phyloP scores from a whole-genome alignment of 2,888 invertebrate species.

The Drosophila parthenogenetica region DNA sequence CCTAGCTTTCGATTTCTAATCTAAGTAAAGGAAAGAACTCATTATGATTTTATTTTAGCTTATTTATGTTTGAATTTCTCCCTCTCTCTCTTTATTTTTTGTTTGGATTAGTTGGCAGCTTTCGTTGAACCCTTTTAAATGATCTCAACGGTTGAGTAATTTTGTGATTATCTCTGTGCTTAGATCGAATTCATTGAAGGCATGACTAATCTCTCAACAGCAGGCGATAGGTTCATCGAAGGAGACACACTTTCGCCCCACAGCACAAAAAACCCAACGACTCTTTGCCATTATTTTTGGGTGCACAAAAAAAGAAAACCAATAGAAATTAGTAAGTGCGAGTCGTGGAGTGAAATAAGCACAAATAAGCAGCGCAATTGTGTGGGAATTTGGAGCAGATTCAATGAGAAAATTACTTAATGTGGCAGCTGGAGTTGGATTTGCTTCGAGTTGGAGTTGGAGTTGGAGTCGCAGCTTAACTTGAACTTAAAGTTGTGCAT shows the following conservation, averaged over 20 bases:
- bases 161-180: slow-evolving; percentile 15
- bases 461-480: slow-evolving; percentile 6
- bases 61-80: slow-evolving; percentile 26
- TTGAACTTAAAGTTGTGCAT: slow-evolving; percentile 13
- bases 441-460: not conserved
- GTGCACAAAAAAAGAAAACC: slow-evolving; percentile 15
- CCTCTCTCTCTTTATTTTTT: not conserved
- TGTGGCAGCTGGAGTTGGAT: slow-evolving; percentile 33
- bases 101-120: not conserved
- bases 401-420: slow-evolving; percentile 78
- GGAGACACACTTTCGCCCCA: slow-evolving; percentile 55
- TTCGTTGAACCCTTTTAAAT: slow-evolving; percentile 23
- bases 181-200: slow-evolving; percentile 32
- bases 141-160: slow-evolving; percentile 33
- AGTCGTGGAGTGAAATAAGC: slow-evolving; percentile 43
- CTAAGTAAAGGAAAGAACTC: not conserved
- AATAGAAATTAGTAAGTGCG: slow-evolving; percentile 41
- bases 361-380: slow-evolving; percentile 64
- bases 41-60: slow-evolving; percentile 8
- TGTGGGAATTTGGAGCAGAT: slow-evolving; percentile 68
- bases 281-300: slow-evolving; percentile 52
- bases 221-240: slow-evolving; percentile 26
- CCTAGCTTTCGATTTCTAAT: slow-evolving; percentile 22
- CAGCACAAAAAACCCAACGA: slow-evolving; percentile 13
- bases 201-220: slow-evolving; percentile 42